These are phyloP conservation scores for Periphyllus acericola DNA, from an alignment of 2,888 invertebrate genomes.

Conservation along the genomic window DNA sequence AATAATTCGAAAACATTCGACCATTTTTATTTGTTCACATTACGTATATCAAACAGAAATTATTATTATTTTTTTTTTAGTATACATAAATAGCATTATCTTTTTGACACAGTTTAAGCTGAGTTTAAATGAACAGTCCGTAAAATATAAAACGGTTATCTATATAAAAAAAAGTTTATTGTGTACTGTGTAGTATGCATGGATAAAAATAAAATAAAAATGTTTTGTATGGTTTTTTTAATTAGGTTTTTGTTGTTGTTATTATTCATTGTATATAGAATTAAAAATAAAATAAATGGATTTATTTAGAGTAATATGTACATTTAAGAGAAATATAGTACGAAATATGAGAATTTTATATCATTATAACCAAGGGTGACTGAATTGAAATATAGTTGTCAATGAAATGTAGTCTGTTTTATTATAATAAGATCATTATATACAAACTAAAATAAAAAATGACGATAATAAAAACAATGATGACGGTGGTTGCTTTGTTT, in stretches of 20 bases:
- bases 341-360: neutral
- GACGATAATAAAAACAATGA: neutral
- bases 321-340: neutral
- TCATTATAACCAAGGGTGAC: neutral
- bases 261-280: neutral
- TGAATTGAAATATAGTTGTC: neutral
- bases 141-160: slow-evolving; percentile 26
- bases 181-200: neutral
- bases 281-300: neutral
- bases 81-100: neutral
- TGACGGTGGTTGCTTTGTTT: slow-evolving; percentile 2
- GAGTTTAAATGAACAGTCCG: slow-evolving; percentile 8
- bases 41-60: neutral
- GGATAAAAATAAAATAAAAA: neutral
- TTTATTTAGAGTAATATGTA: neutral
- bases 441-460: neutral
- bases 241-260: neutral
- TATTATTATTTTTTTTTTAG: neutral
- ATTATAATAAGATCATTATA: neutral
- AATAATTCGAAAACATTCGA: slow-evolving; percentile 5
- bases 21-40: neutral
- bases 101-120: slow-evolving; percentile 27
- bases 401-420: neutral
- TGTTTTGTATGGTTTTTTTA: neutral
- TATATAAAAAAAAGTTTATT: slow-evolving; percentile 1